Evolutionary conservation across 2,888 invertebrate genomes (phyloP), one percentile per base, ranked within the genome.

Genomic region (Drosophila gaucha): DNA sequence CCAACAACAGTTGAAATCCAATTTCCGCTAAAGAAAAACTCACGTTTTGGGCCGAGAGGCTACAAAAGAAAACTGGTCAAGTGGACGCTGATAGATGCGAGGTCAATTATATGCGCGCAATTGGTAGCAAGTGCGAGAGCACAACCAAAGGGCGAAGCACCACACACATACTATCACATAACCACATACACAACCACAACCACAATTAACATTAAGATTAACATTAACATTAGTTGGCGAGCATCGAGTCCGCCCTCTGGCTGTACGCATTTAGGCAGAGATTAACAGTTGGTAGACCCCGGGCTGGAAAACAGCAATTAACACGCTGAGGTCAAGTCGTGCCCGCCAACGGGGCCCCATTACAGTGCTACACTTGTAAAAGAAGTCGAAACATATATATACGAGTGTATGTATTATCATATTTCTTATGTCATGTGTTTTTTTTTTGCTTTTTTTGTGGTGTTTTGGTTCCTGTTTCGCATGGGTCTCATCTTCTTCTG

Each of bases 271-370:
- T 77, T 76, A 64, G 69, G 52, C 71, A 58, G 47, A 71, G 74
- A 74, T 74, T 77, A 80, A 79, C 68, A 71, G 78, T 67, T 74
- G 65, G 49, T 39, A 38, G 18, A 56, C 20, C 46, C 51, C 59
- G 63, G 36, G 38, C 35, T 60, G 74, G 65, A 59, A 74, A 77
- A 74, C 49, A 80, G 74, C 80, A 80, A 79, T 79, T 79, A 80
- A 74, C 78, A 71, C 78, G 46, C 56, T 67, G 78, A 80, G 78
- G 78, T 79, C 78, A 77, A 79, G 62, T 80, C 78, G 74, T 79
- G 80, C 57, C 46, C 62, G 75, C 62, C 78, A 67, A 73, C 74
- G 69, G 69, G 50, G 60, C 28, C 69, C 46, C 57, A 76, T 70
- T 78, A 76, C 75, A 74, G 58, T 70, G 60, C 35, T 44, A 26